Conservation (phyloP, 2,888 invertebrate species). For the Pecten maximus region DNA sequence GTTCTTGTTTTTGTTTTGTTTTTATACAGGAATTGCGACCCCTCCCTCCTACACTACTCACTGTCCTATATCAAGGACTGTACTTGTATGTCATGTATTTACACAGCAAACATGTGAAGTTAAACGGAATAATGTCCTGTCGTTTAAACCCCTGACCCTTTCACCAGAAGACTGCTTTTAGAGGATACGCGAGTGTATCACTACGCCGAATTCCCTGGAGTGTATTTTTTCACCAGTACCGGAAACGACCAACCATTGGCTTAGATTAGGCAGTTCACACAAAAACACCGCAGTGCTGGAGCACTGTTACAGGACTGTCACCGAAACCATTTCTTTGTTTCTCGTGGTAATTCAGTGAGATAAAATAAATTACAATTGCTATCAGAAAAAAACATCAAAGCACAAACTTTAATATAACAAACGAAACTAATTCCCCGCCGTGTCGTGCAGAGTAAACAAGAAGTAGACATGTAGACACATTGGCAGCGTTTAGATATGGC, state of each 20-base stretch:
- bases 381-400: neutral
- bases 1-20: neutral
- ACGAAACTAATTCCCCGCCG: neutral
- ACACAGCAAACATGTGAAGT: no score
- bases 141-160: neutral
- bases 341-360: neutral
- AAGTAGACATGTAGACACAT: neutral
- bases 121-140: no score
- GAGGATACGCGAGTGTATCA: neutral
- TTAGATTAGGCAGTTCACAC: neutral
- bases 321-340: neutral
- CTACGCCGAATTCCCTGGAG: neutral
- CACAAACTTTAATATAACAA: neutral
- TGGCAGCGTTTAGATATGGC: neutral
- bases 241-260: neutral
- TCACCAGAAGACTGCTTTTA: neutral
- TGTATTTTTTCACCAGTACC: neutral
- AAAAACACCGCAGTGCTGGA: neutral
- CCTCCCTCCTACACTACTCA: no score
- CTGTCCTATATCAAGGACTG: no score
- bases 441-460: neutral
- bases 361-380: neutral
- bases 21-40: no score
- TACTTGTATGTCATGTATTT: no score
- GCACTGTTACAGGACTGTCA: neutral